These are phyloP conservation scores for Drosophila robusta DNA, from an alignment of 2,888 invertebrate species.

Conservation along the genomic window DNA sequence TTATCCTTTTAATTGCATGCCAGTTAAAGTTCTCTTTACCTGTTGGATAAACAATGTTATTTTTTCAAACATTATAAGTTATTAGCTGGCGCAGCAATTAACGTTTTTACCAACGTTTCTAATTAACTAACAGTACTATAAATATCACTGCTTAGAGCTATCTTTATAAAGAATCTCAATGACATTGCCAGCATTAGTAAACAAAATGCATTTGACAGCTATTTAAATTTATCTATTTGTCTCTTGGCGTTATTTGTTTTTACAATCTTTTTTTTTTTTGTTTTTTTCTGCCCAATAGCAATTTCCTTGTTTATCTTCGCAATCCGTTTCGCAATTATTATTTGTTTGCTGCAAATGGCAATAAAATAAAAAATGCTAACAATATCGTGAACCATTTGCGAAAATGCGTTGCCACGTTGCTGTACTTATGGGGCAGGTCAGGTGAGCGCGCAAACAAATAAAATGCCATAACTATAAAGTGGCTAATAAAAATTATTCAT, in stretches of 20 bases:
- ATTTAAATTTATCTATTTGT: constrained; percentile 20
- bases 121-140: background rate
- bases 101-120: background rate
- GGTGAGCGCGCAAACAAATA: constrained; percentile 26
- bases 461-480: constrained; percentile 23
- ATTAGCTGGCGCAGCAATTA: background rate
- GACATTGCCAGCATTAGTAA: constrained; percentile 26
- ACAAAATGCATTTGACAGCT: constrained; percentile 42
- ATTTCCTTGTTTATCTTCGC: constrained; percentile 42
- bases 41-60: too few species aligned
- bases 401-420: constrained; percentile 1
- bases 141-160: background rate
- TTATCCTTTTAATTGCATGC: too few species aligned
- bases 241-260: background rate
- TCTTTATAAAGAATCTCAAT: constrained; percentile 20
- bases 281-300: constrained; percentile 24
- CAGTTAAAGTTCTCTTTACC: too few species aligned
- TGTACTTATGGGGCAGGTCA: constrained; percentile 15
- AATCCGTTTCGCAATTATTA: constrained; percentile 33
- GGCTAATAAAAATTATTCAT: constrained; percentile 44
- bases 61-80: background rate
- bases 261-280: constrained; percentile 17
- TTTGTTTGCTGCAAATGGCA: constrained; percentile 29
- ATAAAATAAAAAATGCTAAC: constrained; percentile 25
- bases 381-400: constrained; percentile 9